phyloP scores from a whole-genome alignment of 2,113 vertebrate species.

The Corynorhinus townsendii region DNA sequence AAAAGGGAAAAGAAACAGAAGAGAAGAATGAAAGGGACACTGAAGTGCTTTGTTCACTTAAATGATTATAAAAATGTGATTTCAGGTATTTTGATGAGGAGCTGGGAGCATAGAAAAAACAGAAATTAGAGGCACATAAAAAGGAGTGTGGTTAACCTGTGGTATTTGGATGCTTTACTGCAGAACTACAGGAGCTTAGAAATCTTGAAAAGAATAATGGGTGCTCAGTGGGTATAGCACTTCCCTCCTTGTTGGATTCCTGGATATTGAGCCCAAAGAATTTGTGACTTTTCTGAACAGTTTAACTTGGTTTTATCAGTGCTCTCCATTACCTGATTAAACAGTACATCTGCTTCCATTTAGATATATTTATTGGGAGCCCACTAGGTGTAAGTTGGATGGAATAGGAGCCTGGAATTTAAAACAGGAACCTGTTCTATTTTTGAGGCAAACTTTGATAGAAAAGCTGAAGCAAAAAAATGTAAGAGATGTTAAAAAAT shows the following conservation, averaged over 20 bases:
- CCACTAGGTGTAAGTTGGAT: neutral
- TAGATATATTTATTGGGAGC: neutral
- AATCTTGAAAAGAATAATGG: neutral
- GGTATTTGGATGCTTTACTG: neutral
- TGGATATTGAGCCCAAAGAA: neutral
- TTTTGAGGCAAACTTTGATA: neutral
- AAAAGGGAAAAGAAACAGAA: neutral
- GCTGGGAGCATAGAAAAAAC: neutral
- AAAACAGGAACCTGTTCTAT: neutral
- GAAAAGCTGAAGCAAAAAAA: neutral
- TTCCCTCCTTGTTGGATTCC: neutral
- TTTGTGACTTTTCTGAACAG: neutral
- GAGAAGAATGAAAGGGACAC: neutral
- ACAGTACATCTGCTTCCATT: neutral
- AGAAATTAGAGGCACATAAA: neutral
- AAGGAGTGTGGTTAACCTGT: neutral
- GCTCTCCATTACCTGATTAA: conserved; percentile 9
- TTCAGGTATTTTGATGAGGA: neutral
- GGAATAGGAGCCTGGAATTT: neutral
- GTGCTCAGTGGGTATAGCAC: neutral
- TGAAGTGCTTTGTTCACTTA: neutral
- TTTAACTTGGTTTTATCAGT: neutral
- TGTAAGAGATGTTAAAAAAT: neutral
- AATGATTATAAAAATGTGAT: neutral
- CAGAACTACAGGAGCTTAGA: neutral